Conservation (phyloP, 2,113 vertebrate species). For the Proteles cristata region DNA sequence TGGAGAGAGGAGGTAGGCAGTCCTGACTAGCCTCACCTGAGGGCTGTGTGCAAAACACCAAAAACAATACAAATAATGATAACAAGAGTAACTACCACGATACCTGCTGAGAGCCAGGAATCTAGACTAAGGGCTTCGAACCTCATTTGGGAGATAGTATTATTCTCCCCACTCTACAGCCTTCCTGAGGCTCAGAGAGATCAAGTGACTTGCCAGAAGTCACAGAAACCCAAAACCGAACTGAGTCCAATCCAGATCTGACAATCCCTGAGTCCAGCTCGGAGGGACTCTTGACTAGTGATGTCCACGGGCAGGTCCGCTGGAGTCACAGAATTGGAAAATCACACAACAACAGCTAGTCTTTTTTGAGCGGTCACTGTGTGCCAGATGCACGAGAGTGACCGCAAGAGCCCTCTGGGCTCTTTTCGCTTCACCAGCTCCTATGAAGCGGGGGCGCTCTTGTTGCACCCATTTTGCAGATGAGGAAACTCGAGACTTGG, state of each 20-base stretch:
- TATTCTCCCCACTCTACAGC: neutral
- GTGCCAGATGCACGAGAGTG: fast-evolving
- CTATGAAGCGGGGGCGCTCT: neutral
- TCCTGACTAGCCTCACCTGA: neutral
- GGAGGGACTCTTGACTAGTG: neutral
- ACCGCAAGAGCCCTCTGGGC: neutral
- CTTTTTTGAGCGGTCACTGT: fast-evolving
- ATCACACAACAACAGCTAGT: fast-evolving
- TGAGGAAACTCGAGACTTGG: neutral
- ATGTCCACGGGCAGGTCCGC: neutral
- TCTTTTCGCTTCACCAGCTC: neutral
- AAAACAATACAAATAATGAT: neutral
- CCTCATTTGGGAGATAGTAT: too few species aligned
- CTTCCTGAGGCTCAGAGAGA: neutral
- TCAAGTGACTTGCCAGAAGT: neutral
- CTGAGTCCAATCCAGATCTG: neutral
- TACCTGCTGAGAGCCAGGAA: neutral
- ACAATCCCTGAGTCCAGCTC: neutral
- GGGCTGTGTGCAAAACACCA: neutral
- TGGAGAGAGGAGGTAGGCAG: neutral
- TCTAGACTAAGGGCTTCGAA: neutral
- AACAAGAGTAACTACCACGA: too few species aligned
- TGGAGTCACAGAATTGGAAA: neutral
- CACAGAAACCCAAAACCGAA: neutral
- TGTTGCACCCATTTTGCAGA: neutral